Base-by-base conservation (phyloP, 2,797 vertebrate genomes). In the Molossus molossus region DNA sequence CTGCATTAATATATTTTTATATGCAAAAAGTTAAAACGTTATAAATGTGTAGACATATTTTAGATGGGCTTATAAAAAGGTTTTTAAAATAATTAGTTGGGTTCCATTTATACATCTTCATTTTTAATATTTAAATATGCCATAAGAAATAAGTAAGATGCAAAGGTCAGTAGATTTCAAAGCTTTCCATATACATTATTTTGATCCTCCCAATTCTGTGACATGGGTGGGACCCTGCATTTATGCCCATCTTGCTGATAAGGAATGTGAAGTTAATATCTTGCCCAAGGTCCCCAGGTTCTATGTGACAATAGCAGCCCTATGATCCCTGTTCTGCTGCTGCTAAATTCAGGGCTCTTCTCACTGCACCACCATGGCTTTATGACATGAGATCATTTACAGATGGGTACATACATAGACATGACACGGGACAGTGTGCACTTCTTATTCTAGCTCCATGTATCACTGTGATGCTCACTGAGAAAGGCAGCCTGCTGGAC, bases 81-180 rank as follows among this genome's bases (percentile, higher is more conserved):
- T 60, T 89, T 25, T 67, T 72, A 27, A 86, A 87, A 92, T 86
- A 62, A 58, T 77, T n/a, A 25, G 3, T 58, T 55, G 1, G 27
- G 67, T 87, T 89, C n/a, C 40, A 12, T 84, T 83, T 58, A 21
- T 48, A 84, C 9, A 10, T 91, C 12, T 77, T 33, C 25, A 75
- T n/a, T 95, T 88, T 79, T 12, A 21, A 8, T 76, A 87, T 96
- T 73, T 76, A 85, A 94, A 80, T 40, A 23, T 45, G 12, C 4
- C 23, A 5, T 45, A 50, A 55, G 11, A 87, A 45, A 67, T 81
- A 20, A 15, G 10, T 86, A 57, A 88, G 60, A 50, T 17, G 1
- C 3, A 20, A 20, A 40, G 6, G 11, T 64, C 58, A 65, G 0
- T 81, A 65, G 37, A 87, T 85, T 84, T 50, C 84, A 91, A 27